Evolutionary conservation across 2,113 vertebrate species (phyloP).

Genomic region (Baryphthengus martii): DNA sequence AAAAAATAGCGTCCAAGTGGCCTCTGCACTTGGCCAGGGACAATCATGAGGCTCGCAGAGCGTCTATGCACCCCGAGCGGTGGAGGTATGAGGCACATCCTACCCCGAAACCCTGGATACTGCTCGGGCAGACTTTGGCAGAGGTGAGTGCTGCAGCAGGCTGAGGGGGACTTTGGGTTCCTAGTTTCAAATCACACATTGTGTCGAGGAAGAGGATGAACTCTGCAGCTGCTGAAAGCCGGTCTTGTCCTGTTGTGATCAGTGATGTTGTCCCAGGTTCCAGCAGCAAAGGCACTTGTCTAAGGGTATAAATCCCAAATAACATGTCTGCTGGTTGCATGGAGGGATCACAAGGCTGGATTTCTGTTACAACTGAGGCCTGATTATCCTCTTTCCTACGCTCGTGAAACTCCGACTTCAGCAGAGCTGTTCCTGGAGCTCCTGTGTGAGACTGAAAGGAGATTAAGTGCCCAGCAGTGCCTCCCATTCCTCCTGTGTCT

Average conservation of each 20-base stretch:
- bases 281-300: neutral
- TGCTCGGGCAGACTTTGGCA: neutral
- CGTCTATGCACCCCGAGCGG: rapidly evolving
- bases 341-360: neutral
- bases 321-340: neutral
- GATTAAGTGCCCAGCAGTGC: slow-evolving; percentile 64
- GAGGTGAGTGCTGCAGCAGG: neutral
- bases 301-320: neutral
- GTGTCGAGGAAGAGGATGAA: neutral
- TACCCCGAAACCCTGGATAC: neutral
- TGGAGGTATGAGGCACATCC: neutral
- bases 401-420: neutral
- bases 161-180: neutral
- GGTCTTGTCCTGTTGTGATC: neutral
- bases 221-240: neutral
- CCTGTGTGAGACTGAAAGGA: slow-evolving; percentile 51
- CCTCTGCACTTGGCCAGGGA: neutral
- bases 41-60: neutral
- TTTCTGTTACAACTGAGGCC: neutral
- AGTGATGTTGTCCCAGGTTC: neutral
- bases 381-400: slow-evolving; percentile 12
- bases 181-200: neutral
- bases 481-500: slow-evolving; percentile 48
- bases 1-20: neutral
- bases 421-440: slow-evolving; percentile 29